Base-by-base conservation (phyloP, 35 echinoderm and acorn worm species). In the Chiridota heheva region DNA sequence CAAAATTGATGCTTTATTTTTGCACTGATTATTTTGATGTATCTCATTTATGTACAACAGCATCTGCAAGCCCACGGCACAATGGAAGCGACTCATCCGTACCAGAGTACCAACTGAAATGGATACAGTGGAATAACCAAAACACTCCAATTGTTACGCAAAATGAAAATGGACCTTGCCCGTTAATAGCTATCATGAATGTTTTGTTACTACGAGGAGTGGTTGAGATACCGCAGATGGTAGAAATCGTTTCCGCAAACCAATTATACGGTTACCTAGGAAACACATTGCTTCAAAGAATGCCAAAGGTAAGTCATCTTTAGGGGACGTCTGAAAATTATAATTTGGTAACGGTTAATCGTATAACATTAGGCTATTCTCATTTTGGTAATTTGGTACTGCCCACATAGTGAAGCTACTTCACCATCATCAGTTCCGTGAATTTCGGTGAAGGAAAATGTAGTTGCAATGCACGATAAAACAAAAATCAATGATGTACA, bases 51-150 rank as follows among this genome's bases (percentile, higher is more conserved):
- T 42, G 68, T 82, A 53, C 86, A 10, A 25, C 77, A 67, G 84
- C 72, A 5, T 64, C 84, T 13, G 59, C 84, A 16, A 78, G 84
- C 53, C 68, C 78, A 4, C 74, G 87, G 26, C 68, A 81, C 28
- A 40, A 62, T 4, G 28, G 58, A 20, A 48, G 44, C 13, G 56
- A 72, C 68, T 42, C 83, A 61, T 53, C 92, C 1, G 76, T 82
- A n/a, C 82, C 81, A 36, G 84, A 86, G n/a, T 97, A 97, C 64
- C 94, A 97, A 20, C 71, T 97, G 31, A 97, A 97, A 57, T 97
- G 94, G 94, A 83, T 97, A 12, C 78, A 84, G 30, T 91, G 88
- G 83, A 81, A 86, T 18, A 62, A 87, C 38, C 55, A 81, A 40
- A 97, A 83, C 28, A 87, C 75, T 0, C 94, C 94, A 2, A 91